phyloP scores from a whole-genome alignment of 2,888 invertebrate genomes.

The Ernsta delagoae region DNA sequence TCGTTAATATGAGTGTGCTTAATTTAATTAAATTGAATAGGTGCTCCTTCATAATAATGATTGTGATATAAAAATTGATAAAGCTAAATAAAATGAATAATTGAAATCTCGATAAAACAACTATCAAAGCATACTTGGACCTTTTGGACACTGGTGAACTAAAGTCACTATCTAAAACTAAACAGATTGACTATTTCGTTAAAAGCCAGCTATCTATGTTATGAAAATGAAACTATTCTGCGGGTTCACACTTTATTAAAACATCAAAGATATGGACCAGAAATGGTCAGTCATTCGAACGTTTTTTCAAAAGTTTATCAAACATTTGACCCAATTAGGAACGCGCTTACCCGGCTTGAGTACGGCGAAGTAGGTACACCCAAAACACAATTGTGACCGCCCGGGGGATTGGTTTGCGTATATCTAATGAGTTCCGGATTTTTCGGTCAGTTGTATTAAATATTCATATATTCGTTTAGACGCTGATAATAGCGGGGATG shows the following conservation, averaged over 20 bases:
- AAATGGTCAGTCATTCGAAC: not conserved
- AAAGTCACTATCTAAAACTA: too few species aligned
- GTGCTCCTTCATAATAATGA: too few species aligned
- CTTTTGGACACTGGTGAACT: too few species aligned
- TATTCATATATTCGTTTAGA: not conserved
- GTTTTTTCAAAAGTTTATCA: slow-evolving; percentile 26
- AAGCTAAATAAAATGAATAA: too few species aligned
- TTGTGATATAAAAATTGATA: too few species aligned
- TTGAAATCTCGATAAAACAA: too few species aligned
- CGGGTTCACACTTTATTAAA: not conserved
- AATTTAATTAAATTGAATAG: too few species aligned
- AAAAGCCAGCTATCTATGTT: too few species aligned
- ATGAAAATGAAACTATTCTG: not conserved
- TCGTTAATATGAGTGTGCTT: too few species aligned
- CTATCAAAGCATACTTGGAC: too few species aligned
- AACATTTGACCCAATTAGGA: slow-evolving; percentile 22
- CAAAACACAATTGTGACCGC: slow-evolving; percentile 20
- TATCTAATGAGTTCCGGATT: slow-evolving; percentile 20
- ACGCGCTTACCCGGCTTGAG: not conserved
- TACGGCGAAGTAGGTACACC: not conserved
- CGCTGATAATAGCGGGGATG: not conserved
- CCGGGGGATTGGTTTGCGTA: slow-evolving; percentile 11
- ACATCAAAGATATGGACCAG: not conserved
- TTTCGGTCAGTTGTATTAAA: not conserved
- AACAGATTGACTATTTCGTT: too few species aligned